These are phyloP conservation scores for Nemotelus nigrinus DNA, from an alignment of 2,888 invertebrate species.

Conservation along the genomic window DNA sequence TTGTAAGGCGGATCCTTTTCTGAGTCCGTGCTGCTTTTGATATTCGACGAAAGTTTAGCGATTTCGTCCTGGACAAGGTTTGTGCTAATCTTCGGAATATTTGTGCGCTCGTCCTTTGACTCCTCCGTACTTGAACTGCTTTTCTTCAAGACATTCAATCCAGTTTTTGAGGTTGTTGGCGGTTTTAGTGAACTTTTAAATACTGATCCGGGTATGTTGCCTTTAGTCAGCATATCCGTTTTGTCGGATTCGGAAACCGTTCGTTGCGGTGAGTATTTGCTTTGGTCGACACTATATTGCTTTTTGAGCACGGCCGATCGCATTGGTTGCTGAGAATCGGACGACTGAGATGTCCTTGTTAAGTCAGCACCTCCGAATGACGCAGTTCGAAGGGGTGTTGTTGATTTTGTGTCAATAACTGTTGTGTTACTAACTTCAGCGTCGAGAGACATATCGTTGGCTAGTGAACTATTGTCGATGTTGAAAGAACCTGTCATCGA, in stretches of 20 bases:
- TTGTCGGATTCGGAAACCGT: constrained; percentile 55
- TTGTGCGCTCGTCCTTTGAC: constrained; percentile 58
- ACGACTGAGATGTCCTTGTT: constrained; percentile 48
- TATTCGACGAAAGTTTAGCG: constrained; percentile 65
- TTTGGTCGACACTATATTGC: constrained; percentile 65
- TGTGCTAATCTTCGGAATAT: constrained; percentile 64
- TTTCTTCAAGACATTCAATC: constrained; percentile 64
- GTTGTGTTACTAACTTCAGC: constrained; percentile 57
- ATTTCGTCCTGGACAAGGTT: constrained; percentile 65
- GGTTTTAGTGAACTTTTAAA: constrained; percentile 58
- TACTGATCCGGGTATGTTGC: constrained; percentile 45
- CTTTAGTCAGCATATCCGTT: constrained; percentile 29
- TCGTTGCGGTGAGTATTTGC: constrained; percentile 58
- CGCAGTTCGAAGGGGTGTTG: constrained; percentile 58
- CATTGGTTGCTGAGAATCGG: constrained; percentile 55
- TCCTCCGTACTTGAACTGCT: constrained; percentile 65
- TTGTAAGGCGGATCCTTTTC: constrained; percentile 65
- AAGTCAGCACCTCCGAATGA: constrained; percentile 58
- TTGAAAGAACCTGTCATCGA: constrained; percentile 65
- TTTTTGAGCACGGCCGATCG: constrained; percentile 63
- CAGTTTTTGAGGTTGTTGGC: constrained; percentile 58
- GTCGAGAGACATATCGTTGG: constrained; percentile 63
- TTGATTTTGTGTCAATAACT: constrained; percentile 53
- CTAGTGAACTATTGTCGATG: constrained; percentile 63
- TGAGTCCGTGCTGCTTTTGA: constrained; percentile 65